A percentile compares a stretch with the other conserved stretches of the same genome.
phyloP scores from a whole-genome alignment of 2,113 vertebrate genomes.

The Speoplatyrhinus poulsoni region DNA sequence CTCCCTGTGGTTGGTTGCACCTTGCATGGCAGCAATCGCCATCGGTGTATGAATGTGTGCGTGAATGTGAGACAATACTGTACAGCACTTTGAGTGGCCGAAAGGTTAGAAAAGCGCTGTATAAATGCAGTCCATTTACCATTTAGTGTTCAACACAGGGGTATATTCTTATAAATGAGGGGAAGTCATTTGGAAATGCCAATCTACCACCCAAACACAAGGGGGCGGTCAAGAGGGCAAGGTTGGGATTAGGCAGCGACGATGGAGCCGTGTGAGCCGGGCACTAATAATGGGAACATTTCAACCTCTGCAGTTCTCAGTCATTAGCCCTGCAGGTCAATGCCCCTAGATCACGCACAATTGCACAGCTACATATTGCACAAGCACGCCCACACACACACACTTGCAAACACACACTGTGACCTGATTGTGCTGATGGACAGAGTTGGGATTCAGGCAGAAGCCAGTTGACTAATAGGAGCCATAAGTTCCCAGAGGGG shows the following conservation, averaged over 20 bases:
- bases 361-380: background rate
- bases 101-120: too few species aligned
- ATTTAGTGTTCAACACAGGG: background rate
- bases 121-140: slow-evolving; percentile 12
- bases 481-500: slow-evolving; percentile 40
- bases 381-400: slow-evolving; percentile 18
- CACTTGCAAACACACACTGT: slow-evolving; percentile 33
- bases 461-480: slow-evolving; percentile 62
- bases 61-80: too few species aligned
- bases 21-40: too few species aligned
- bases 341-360: slow-evolving; percentile 54
- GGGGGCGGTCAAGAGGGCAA: background rate
- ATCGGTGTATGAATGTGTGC: too few species aligned
- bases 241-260: background rate
- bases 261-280: background rate
- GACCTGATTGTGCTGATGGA: slow-evolving; percentile 79
- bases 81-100: too few species aligned
- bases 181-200: background rate
- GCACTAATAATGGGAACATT: slow-evolving; percentile 5
- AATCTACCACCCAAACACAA: background rate
- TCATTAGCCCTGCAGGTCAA: slow-evolving; percentile 38
- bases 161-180: background rate
- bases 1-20: too few species aligned
- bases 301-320: background rate
- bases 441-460: slow-evolving; percentile 70